These are phyloP conservation scores for Osmerus mordax DNA, from an alignment of 2,113 vertebrate species.

Conservation along the genomic window DNA sequence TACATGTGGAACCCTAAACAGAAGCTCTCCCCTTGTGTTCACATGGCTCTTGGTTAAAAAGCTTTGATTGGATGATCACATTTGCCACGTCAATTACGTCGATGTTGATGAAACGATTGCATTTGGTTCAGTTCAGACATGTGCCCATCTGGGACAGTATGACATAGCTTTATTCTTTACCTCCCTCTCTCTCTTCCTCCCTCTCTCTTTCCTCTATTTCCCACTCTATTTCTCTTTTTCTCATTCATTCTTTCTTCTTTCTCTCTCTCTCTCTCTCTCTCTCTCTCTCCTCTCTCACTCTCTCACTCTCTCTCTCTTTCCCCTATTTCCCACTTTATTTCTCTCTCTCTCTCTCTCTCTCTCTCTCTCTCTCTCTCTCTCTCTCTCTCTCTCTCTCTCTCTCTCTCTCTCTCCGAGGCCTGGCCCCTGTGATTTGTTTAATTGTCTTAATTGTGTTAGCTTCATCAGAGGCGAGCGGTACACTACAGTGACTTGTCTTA, in stretches of 20 bases:
- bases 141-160: conserved; percentile 16
- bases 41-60: conserved; percentile 31
- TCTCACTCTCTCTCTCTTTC: neutral
- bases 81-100: conserved; percentile 46
- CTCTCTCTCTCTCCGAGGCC: neutral
- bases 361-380: neutral
- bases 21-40: conserved; percentile 33
- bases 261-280: conserved; percentile 11
- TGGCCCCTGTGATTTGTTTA: conserved; percentile 54
- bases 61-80: conserved; percentile 53
- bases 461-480: conserved; percentile 35
- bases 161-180: conserved; percentile 16
- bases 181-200: conserved; percentile 15
- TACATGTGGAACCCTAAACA: neutral
- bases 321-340: too few species aligned
- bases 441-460: conserved; percentile 55
- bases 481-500: conserved; percentile 47
- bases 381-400: neutral
- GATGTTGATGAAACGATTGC: conserved; percentile 40
- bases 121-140: conserved; percentile 51
- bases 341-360: conserved; percentile 13
- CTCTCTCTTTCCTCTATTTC: neutral
- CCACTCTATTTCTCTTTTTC: conserved; percentile 6
- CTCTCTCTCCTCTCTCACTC: too few species aligned
- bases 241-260: too few species aligned